Evolutionary conservation across 2,113 vertebrate genomes (phyloP).

Genomic region (Panthera leo): DNA sequence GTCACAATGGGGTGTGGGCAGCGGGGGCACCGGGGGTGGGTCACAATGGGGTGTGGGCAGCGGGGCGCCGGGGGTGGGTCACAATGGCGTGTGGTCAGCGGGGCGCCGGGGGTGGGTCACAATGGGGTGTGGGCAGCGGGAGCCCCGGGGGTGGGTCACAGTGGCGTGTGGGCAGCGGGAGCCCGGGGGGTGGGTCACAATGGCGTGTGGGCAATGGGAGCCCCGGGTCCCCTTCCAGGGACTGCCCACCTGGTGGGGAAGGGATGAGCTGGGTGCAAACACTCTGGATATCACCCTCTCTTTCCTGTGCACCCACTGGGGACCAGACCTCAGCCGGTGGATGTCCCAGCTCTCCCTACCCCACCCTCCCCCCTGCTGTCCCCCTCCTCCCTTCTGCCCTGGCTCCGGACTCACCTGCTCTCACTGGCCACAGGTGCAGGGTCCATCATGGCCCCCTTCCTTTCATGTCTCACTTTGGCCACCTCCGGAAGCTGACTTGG

Average conservation of each 20-base stretch:
- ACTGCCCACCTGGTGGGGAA: too few relatives aligned
- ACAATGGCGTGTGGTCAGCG: too few relatives aligned
- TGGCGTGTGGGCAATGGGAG: accelerated
- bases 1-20: too few relatives aligned
- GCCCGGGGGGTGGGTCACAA: too few relatives aligned
- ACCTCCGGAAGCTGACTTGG: not conserved
- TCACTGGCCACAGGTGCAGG: not conserved
- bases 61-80: too few relatives aligned
- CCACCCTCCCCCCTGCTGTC: not conserved
- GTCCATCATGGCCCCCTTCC: not conserved
- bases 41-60: too few relatives aligned
- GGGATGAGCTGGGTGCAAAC: too few relatives aligned
- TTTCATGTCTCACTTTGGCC: not conserved
- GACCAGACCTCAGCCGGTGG: not conserved
- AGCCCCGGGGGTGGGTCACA: not conserved
- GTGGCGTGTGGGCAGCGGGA: not conserved
- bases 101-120: too few relatives aligned
- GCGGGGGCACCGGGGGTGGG: too few relatives aligned
- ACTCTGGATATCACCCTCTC: not conserved
- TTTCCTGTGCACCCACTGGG: not conserved
- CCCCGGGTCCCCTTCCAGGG: too few relatives aligned
- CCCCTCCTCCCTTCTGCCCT: not conserved
- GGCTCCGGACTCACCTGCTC: not conserved
- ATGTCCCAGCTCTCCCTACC: not conserved
- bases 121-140: too few relatives aligned